Conservation (phyloP, 2,113 vertebrate genomes). For the Rissa tridactyla region DNA sequence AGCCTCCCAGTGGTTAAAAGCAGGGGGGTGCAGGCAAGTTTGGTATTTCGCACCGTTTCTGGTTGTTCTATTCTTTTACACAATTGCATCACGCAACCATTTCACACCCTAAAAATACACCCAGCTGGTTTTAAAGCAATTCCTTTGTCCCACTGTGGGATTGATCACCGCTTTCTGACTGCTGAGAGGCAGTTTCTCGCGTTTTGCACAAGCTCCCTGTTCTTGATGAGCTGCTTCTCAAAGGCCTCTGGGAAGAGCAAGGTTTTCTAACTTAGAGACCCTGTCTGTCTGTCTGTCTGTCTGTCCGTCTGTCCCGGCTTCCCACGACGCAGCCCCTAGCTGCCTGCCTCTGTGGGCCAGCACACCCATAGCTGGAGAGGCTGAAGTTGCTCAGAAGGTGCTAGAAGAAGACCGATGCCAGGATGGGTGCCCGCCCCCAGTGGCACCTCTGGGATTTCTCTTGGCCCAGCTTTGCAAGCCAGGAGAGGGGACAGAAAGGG, state of each 20-base stretch:
- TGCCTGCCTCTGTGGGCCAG: background rate
- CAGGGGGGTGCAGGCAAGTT: background rate
- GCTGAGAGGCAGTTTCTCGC: background rate
- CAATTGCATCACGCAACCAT: background rate
- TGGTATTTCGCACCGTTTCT: background rate
- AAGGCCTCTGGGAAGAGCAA: background rate
- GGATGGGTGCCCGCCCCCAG: background rate
- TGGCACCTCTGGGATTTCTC: background rate
- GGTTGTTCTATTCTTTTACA: background rate
- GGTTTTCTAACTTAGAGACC: background rate
- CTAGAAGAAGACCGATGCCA: background rate
- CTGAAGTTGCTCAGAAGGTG: background rate
- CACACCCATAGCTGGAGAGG: background rate
- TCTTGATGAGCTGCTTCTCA: background rate
- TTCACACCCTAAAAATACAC: conserved; percentile 14
- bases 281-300: background rate
- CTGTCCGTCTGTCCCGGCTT: background rate
- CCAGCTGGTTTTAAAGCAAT: background rate
- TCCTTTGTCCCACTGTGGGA: background rate
- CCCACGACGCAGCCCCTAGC: background rate
- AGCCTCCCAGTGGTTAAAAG: background rate
- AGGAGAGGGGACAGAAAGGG: background rate
- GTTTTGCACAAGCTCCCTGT: background rate
- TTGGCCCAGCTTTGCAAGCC: background rate
- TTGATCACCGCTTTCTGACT: background rate